These are phyloP conservation scores for Paraescarpia echinospica DNA, from an alignment of 1,140 invertebrate genomes.

Conservation along the genomic window DNA sequence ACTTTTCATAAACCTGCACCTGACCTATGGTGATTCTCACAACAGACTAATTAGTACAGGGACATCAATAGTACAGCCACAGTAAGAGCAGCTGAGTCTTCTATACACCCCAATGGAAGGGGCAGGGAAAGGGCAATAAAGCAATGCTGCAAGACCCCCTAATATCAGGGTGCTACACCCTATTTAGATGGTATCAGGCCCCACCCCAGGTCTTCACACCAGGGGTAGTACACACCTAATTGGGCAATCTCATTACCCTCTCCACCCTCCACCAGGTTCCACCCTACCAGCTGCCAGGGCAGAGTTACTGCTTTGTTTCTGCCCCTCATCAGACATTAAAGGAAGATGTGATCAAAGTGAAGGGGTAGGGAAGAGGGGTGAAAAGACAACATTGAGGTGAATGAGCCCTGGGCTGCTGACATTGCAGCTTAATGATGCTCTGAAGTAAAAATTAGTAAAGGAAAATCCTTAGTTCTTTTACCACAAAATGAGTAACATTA, in stretches of 20 bases:
- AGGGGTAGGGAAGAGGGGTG: background rate
- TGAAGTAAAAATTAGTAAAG: background rate
- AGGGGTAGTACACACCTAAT: background rate
- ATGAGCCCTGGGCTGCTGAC: background rate
- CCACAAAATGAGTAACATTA: background rate
- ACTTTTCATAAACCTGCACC: background rate
- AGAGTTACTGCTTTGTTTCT: background rate
- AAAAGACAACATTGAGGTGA: background rate
- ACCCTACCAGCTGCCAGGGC: background rate
- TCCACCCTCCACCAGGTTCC: background rate
- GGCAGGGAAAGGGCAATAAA: background rate
- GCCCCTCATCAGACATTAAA: background rate
- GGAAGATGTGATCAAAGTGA: background rate
- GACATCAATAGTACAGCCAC: background rate
- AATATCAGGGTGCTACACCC: background rate
- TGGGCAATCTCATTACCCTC: background rate
- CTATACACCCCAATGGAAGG: background rate
- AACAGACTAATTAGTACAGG: background rate
- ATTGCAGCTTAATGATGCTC: background rate
- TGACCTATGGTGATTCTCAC: background rate
- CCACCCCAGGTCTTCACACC: background rate
- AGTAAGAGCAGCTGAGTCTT: background rate
- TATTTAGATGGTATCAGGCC: background rate
- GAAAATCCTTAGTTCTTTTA: background rate
- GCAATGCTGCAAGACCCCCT: background rate